Conservation (phyloP, 2,113 vertebrate genomes). For the Ammospiza caudacuta region DNA sequence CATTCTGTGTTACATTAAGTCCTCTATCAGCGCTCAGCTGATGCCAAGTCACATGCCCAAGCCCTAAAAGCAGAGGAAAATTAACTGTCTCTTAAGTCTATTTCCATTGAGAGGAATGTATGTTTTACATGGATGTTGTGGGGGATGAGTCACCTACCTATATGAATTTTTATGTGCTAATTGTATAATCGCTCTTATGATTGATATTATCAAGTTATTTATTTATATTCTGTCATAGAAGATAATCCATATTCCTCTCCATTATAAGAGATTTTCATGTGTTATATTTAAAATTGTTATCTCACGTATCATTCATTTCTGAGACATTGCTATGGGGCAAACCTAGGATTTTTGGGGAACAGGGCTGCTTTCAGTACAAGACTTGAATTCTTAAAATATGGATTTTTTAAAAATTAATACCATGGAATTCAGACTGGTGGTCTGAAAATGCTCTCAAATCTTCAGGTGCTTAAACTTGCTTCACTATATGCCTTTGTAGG, state of each 20-base stretch:
- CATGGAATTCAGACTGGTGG: not conserved
- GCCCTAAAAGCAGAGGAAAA: not conserved
- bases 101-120: not conserved
- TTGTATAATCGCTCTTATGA: not conserved
- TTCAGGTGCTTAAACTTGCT: not conserved
- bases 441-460: not conserved
- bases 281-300: not conserved
- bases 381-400: not conserved
- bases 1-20: not conserved
- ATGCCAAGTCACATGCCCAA: not conserved
- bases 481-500: not conserved
- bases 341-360: not conserved
- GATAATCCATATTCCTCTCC: not conserved
- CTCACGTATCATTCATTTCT: not conserved
- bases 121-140: not conserved
- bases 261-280: not conserved
- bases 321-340: not conserved
- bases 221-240: not conserved
- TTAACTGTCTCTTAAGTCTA: not conserved
- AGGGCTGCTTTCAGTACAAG: not conserved
- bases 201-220: not conserved
- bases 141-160: not conserved
- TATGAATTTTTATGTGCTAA: not conserved
- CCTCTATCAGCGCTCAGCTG: not conserved
- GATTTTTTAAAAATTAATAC: not conserved